A percentile compares a stretch with the other conserved stretches of the same genome.
phyloP scores from a whole-genome alignment of 2,888 invertebrate genomes.

The Unio pictorum region DNA sequence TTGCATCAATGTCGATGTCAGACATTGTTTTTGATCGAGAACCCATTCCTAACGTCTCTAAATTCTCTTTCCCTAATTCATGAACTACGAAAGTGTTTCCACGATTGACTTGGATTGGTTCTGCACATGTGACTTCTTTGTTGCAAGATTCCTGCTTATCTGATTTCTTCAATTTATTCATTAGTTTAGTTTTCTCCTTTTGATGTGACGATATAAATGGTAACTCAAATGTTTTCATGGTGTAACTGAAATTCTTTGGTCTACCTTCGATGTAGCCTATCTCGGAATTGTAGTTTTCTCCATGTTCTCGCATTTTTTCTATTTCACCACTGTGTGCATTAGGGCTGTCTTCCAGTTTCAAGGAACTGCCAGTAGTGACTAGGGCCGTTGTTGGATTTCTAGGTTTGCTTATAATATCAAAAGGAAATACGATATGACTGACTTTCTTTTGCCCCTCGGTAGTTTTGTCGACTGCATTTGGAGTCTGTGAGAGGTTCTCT shows the following conservation, averaged over 20 bases:
- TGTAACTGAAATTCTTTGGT: not conserved
- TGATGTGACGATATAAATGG: conserved; percentile 40
- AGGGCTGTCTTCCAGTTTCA: not conserved
- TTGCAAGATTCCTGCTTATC: conserved; percentile 14
- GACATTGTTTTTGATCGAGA: conserved; percentile 36
- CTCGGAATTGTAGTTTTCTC: conserved; percentile 2
- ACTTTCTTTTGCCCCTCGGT: conserved; percentile 1
- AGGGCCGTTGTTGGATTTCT: conserved; percentile 34
- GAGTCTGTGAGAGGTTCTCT: conserved; percentile 7
- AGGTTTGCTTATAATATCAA: conserved; percentile 22
- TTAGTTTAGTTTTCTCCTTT: conserved; percentile 32
- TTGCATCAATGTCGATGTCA: conserved; percentile 25
- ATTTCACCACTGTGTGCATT: conserved; percentile 1
- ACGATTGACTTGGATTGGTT: conserved; percentile 32
- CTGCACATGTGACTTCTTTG: conserved; percentile 37
- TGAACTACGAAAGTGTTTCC: conserved; percentile 33
- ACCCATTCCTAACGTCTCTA: conserved; percentile 13
- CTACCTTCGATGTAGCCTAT: not conserved
- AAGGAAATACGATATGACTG: conserved; percentile 26
- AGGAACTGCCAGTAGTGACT: conserved; percentile 13
- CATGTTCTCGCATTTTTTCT: conserved; percentile 9
- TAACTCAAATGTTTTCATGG: conserved; percentile 30
- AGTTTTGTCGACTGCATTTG: too few relatives aligned
- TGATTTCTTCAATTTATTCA: conserved; percentile 14
- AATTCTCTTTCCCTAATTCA: not conserved